Conservation (phyloP, 1,140 invertebrate genomes). For the Macrobrachium rosenbergii region DNA sequence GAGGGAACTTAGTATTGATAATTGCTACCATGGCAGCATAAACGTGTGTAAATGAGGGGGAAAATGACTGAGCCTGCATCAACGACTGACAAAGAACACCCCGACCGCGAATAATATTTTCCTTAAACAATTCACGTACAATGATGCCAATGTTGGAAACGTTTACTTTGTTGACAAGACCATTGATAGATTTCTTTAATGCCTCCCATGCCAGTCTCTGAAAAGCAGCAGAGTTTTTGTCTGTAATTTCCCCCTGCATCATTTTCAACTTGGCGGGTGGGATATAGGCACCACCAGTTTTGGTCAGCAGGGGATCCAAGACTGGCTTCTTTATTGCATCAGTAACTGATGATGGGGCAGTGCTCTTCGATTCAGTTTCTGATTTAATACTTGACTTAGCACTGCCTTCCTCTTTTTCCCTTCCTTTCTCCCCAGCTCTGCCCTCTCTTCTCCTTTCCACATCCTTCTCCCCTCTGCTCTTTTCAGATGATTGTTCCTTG, state of each 20-base stretch:
- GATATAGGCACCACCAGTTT: slow-evolving; percentile 97
- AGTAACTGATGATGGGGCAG: slow-evolving; percentile 9
- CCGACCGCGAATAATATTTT: slow-evolving; percentile 96
- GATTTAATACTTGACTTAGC: slow-evolving; percentile 1
- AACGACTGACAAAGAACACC: slow-evolving; percentile 92
- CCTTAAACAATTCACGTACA: slow-evolving; percentile 90
- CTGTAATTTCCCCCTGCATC: slow-evolving; percentile 67
- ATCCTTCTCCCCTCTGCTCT: slow-evolving; percentile 37
- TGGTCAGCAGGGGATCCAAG: slow-evolving; percentile 83
- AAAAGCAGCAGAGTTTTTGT: slow-evolving; percentile 82
- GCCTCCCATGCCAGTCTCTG: slow-evolving; percentile 99
- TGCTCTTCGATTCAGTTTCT: slow-evolving; percentile 8
- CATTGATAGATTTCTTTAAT: slow-evolving; percentile 98
- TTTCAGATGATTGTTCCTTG: slow-evolving; percentile 12
- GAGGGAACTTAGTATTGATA: slow-evolving; percentile 97
- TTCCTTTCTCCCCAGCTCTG: slow-evolving; percentile 21
- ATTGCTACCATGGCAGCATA: slow-evolving; percentile 95
- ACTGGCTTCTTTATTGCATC: slow-evolving; percentile 73
- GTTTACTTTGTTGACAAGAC: slow-evolving; percentile 98
- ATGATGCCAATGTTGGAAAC: slow-evolving; percentile 95
- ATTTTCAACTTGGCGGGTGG: slow-evolving; percentile 92
- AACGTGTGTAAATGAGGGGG: slow-evolving; percentile 97
- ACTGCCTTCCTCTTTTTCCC: slow-evolving; percentile 15
- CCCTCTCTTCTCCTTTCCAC: slow-evolving; percentile 23
- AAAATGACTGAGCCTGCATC: slow-evolving; percentile 96